These are phyloP conservation scores for Drosophila saltans DNA, from an alignment of 1,140 invertebrate species.

Conservation along the genomic window DNA sequence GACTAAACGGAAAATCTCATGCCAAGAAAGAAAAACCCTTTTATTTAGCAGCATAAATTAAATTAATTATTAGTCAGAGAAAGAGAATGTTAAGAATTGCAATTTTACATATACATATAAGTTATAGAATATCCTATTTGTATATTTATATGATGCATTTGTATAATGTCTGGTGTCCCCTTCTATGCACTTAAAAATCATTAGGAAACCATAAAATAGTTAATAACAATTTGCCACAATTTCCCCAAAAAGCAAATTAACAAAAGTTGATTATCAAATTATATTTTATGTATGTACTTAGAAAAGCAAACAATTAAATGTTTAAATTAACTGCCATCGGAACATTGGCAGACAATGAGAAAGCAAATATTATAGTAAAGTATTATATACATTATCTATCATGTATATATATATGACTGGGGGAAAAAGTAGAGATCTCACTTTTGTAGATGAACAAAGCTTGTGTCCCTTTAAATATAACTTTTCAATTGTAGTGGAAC, in stretches of 20 bases:
- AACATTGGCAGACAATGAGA: constrained; percentile 2
- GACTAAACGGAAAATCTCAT: neutral
- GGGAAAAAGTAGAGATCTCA: neutral
- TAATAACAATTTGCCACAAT: neutral
- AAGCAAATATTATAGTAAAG: constrained; percentile 4
- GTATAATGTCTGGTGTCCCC: too few species aligned
- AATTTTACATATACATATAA: too few species aligned
- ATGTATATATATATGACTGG: neutral
- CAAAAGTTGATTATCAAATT: neutral
- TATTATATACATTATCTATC: neutral
- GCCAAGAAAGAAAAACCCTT: neutral
- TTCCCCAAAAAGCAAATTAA: neutral
- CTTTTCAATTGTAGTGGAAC: neutral
- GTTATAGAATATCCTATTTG: too few species aligned
- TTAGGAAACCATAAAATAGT: neutral
- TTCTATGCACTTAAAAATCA: neutral
- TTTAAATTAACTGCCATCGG: constrained; percentile 3
- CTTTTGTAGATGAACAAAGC: neutral
- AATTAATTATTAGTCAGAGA: neutral
- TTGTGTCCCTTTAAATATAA: neutral
- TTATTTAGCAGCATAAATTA: constrained; percentile 5
- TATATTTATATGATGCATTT: too few species aligned
- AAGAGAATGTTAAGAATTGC: neutral
- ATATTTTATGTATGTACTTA: neutral
- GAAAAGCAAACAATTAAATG: constrained; percentile 9